Conservation (phyloP, 2,888 invertebrate genomes). For the Eupithecia pulchellata region DNA sequence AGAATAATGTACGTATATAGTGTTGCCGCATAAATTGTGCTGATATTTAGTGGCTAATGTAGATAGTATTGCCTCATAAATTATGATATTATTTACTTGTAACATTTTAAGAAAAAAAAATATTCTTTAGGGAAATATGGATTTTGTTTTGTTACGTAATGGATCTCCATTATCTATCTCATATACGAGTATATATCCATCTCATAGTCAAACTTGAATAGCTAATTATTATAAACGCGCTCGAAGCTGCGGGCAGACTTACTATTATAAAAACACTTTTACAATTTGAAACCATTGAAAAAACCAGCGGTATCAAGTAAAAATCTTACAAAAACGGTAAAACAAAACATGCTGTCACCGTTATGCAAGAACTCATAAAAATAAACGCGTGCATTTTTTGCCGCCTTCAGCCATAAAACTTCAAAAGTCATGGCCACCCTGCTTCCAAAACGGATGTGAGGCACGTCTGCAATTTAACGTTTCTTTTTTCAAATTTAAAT, state of each 20-base stretch:
- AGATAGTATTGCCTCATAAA: no score
- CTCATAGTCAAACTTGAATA: no score
- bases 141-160: no score
- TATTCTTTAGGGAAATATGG: no score
- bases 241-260: no score
- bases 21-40: not conserved
- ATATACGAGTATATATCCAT: no score
- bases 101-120: no score
- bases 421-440: conserved; percentile 8
- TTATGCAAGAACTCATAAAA: not conserved
- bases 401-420: not conserved
- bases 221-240: no score
- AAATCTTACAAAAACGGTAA: not conserved
- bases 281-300: no score
- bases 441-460: conserved; percentile 3
- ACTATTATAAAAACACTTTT: no score
- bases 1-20: conserved; percentile 11
- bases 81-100: no score
- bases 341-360: not conserved
- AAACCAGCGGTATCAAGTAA: not conserved
- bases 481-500: not conserved
- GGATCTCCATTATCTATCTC: no score
- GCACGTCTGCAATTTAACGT: conserved; percentile 5
- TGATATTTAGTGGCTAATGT: not conserved
- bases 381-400: not conserved